Base-by-base conservation (phyloP, 2,797 vertebrate genomes). In the Chrysocyon brachyurus region DNA sequence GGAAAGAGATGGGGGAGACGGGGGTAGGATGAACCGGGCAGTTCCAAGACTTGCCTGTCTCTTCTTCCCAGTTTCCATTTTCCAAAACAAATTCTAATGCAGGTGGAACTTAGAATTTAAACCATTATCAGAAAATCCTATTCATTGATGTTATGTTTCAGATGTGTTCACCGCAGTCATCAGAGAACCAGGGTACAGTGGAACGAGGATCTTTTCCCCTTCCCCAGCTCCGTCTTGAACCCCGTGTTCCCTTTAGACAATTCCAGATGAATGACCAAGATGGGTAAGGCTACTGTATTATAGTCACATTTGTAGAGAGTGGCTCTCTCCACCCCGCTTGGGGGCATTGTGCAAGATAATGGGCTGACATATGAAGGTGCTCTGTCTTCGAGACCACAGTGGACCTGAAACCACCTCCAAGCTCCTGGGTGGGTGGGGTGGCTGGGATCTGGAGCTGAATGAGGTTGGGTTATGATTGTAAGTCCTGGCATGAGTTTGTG, bases 131-230 rank as follows among this genome's bases (percentile, higher is more conserved):
- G 94, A 83, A 91, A 92, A 26, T 40, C 73, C 72, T 96, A 0
- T 90, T 97, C 31, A 59, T 72, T 40, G 81, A 11, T 63, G 2
- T n/a, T 66, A 24, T 86, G 0, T 98, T 98, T 90, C 98, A 99
- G 99, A 99, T 99, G 99, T 99, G 99, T 98, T 99, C 99, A 57
- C 99, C 99, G 63, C 99, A 99, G 96, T 99, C 99, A 0, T 98
- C 99, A 1, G 99, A 99, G 96, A 98, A 98, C 94, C 98, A 99
- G 88, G 98, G 98, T 63, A 64, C 99, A 0, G 97, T 97, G 91
- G 99, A 99, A 28, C 99, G 99, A 26, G 99, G 98, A 68, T 98
- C 99, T 64, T 99, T 95, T 82, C 99, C 97, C 16, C 98, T 96
- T 91, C 99, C 99, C 93, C 99, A 99, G 11, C 99, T 99, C 97